A percentile compares a stretch with the other conserved stretches of the same genome.
Evolutionary conservation across 2,888 invertebrate genomes (phyloP).

Genomic region (Drosophila fulvimacula): DNA sequence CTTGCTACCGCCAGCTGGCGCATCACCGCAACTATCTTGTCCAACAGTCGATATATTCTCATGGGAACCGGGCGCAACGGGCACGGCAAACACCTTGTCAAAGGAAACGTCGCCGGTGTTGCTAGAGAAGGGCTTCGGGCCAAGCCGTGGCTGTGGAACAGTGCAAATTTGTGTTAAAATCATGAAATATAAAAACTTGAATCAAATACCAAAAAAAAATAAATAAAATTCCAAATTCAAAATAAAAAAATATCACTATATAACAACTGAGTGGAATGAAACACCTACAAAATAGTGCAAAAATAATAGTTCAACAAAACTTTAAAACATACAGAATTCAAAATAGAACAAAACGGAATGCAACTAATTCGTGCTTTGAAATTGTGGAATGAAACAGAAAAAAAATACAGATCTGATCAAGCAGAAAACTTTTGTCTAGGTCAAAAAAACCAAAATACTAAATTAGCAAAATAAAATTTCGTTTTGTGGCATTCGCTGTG

Average conservation of each 20-base stretch:
- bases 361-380: neutral
- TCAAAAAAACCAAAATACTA: neutral
- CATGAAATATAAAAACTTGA: neutral
- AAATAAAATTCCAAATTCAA: neutral
- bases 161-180: neutral
- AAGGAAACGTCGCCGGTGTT: constrained; percentile 91
- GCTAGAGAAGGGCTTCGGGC: constrained; percentile 94
- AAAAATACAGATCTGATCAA: neutral
- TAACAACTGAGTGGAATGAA: neutral
- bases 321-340: neutral
- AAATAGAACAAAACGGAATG: neutral
- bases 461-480: neutral
- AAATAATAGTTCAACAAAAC: neutral
- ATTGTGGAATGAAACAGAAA: neutral
- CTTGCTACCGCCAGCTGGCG: constrained; percentile 49
- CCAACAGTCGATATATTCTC: constrained; percentile 79
- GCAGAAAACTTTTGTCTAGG: too few species aligned
- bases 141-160: constrained; percentile 90
- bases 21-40: constrained; percentile 50
- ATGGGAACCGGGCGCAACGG: constrained; percentile 88
- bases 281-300: neutral
- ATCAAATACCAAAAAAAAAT: neutral
- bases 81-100: constrained; percentile 93
- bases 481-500: constrained; percentile 8
- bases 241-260: neutral